Conservation (phyloP, 2,888 invertebrate genomes). For the Harmothoe impar region DNA sequence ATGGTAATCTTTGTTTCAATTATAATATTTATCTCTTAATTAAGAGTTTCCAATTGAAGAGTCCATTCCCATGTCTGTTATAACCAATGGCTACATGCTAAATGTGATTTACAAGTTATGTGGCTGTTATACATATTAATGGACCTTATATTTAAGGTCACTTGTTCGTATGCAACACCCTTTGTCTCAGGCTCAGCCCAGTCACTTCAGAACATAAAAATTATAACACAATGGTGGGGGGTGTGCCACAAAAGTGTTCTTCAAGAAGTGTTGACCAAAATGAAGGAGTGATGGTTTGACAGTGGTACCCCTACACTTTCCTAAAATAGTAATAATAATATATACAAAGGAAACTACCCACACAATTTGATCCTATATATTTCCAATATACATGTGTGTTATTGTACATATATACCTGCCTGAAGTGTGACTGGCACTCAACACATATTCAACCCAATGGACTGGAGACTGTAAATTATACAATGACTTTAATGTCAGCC, state of each 20-base stretch:
- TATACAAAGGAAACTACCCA: not conserved
- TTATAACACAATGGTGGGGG: too few relatives aligned
- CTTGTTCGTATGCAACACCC: too few relatives aligned
- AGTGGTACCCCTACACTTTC: not conserved
- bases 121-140: too few relatives aligned
- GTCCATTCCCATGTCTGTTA: too few relatives aligned
- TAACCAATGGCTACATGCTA: too few relatives aligned
- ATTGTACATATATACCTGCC: slow-evolving; percentile 5
- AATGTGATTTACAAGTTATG: too few relatives aligned
- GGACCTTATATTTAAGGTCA: too few relatives aligned
- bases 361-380: slow-evolving; percentile 5
- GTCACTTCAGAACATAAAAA: too few relatives aligned
- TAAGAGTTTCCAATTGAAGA: too few relatives aligned
- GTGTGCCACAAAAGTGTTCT: not conserved
- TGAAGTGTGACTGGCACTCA: not conserved
- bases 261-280: not conserved
- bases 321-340: not conserved
- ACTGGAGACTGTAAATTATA: not conserved
- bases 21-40: too few relatives aligned
- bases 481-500: not conserved
- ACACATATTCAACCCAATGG: not conserved
- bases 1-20: too few relatives aligned
- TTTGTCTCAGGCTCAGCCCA: too few relatives aligned
- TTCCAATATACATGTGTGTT: not conserved
- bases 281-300: not conserved